These are phyloP conservation scores for Leptocoma aspasia DNA, from an alignment of 2,113 vertebrate genomes.

Conservation along the genomic window DNA sequence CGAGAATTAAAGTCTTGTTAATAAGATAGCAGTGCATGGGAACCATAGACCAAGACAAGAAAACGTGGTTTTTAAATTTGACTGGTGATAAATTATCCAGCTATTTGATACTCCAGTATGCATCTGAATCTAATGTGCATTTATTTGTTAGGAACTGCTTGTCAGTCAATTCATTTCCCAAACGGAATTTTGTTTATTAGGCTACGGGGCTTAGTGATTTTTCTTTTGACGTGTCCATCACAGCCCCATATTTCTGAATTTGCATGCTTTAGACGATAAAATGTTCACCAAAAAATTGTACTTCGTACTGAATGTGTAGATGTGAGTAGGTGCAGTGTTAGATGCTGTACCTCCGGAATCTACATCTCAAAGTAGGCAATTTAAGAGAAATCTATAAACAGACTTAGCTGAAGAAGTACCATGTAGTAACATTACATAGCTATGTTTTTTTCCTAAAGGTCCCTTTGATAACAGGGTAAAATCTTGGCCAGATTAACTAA, in stretches of 20 bases:
- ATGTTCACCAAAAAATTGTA: background rate
- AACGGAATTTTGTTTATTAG: constrained; percentile 49
- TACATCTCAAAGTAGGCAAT: background rate
- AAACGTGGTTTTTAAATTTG: constrained; percentile 55
- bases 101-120: constrained; percentile 34
- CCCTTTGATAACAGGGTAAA: constrained; percentile 11
- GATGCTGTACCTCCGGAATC: background rate
- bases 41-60: constrained; percentile 55
- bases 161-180: constrained; percentile 23
- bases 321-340: background rate
- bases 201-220: constrained; percentile 16
- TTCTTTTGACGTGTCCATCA: constrained; percentile 14
- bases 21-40: constrained; percentile 63
- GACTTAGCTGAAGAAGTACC: background rate
- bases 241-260: constrained; percentile 28
- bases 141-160: constrained; percentile 27
- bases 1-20: constrained; percentile 74
- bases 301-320: background rate
- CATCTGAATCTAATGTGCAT: constrained; percentile 31
- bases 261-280: background rate
- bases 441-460: background rate
- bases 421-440: background rate
- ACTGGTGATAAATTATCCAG: constrained; percentile 70
- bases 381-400: background rate
- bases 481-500: background rate